phyloP scores from a whole-genome alignment of 2,797 vertebrate species.

The Lacerta viridis region DNA sequence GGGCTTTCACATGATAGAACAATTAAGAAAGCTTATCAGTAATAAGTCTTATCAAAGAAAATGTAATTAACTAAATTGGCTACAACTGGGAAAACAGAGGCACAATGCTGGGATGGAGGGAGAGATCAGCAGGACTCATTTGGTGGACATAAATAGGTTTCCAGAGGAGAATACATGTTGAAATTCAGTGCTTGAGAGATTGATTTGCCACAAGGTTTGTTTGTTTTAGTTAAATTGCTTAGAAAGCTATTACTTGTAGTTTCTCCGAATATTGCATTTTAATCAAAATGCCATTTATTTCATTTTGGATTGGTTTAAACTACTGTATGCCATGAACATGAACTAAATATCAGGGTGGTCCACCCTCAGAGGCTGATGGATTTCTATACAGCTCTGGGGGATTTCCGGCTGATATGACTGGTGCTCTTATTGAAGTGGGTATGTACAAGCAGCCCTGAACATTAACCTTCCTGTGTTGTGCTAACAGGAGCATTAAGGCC shows the following conservation, averaged over 20 bases:
- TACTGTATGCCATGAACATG: too few species aligned
- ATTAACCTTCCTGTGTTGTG: too few species aligned
- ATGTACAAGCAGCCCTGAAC: too few species aligned
- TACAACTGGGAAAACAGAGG: constrained; percentile 24
- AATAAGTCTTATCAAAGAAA: constrained; percentile 40
- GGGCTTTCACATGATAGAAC: constrained; percentile 23
- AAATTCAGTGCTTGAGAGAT: neutral
- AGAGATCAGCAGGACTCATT: neutral
- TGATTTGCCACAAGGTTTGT: neutral
- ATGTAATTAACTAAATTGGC: constrained; percentile 43
- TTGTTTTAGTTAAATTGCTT: neutral
- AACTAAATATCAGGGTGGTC: too few species aligned
- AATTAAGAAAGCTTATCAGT: constrained; percentile 40
- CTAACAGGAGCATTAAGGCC: too few species aligned
- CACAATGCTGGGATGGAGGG: neutral
- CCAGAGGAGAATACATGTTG: neutral
- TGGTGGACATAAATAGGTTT: constrained; percentile 10
- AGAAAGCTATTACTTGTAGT: neutral
- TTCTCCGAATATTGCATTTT: neutral
- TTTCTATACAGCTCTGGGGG: too few species aligned
- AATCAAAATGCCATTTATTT: neutral
- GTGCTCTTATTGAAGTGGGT: too few species aligned
- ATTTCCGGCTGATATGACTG: too few species aligned
- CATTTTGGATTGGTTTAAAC: neutral
- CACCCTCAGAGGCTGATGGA: neutral